Percentiles rank a stretch among this genome's conserved stretches.
phyloP scores from a whole-genome alignment of 2,888 invertebrate genomes.

The Lordiphosa andalusiaca region DNA sequence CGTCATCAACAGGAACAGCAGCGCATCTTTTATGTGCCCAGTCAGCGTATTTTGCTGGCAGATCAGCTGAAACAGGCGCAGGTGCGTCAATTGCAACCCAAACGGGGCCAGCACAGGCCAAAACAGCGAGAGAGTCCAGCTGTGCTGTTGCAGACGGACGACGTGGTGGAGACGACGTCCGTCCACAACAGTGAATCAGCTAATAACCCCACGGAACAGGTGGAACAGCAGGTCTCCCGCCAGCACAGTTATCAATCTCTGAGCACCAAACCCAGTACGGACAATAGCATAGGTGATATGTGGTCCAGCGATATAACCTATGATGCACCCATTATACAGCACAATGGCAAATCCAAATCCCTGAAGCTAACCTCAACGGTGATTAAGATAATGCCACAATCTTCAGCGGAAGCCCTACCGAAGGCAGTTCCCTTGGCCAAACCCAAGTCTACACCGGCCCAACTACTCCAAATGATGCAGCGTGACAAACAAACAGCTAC shows the following conservation, averaged over 20 bases:
- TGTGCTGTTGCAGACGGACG: slow-evolving; percentile 12
- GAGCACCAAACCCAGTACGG: background rate
- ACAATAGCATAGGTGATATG: slow-evolving; percentile 21
- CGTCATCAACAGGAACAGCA: slow-evolving; percentile 2
- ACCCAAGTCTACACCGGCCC: background rate
- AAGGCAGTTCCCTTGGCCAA: background rate
- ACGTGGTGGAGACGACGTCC: slow-evolving; percentile 6
- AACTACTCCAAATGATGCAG: background rate
- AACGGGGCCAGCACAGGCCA: background rate
- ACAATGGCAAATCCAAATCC: slow-evolving; percentile 25
- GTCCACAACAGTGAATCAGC: slow-evolving; percentile 27
- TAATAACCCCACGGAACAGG: background rate
- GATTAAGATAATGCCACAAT: slow-evolving; percentile 36
- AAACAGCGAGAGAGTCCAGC: background rate
- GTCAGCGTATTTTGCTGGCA: slow-evolving; percentile 25
- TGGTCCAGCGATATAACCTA: slow-evolving; percentile 26
- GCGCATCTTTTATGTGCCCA: slow-evolving; percentile 23
- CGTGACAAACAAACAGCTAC: background rate
- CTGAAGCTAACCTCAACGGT: slow-evolving; percentile 56
- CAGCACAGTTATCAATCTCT: slow-evolving; percentile 2
- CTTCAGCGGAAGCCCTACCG: background rate
- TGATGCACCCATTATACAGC: slow-evolving; percentile 1
- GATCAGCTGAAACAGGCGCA: slow-evolving; percentile 29
- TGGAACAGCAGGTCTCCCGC: background rate
- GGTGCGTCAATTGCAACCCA: slow-evolving; percentile 8